phyloP scores from a whole-genome alignment of 2,113 vertebrate species.

The Hucho hucho region DNA sequence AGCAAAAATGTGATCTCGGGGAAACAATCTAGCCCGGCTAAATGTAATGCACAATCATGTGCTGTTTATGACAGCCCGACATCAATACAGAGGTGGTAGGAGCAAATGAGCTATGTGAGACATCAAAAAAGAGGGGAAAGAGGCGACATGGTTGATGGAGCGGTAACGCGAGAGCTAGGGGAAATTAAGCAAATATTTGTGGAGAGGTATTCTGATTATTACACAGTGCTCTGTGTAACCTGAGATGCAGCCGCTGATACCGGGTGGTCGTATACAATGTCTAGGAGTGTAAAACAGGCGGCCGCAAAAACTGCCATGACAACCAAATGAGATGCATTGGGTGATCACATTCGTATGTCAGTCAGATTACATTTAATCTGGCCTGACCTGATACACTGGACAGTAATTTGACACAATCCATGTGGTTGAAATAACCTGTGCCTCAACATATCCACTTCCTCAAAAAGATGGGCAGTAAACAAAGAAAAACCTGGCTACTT shows the following conservation, averaged over 20 bases:
- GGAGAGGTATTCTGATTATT: conserved; percentile 40
- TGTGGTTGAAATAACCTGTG: neutral
- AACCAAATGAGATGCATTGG: neutral
- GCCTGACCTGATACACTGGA: neutral
- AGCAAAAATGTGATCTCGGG: conserved; percentile 22
- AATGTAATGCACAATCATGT: conserved; percentile 25
- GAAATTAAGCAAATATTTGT: conserved; percentile 53
- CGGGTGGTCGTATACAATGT: conserved; percentile 7
- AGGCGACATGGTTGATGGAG: conserved; percentile 34
- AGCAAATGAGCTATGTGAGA: conserved; percentile 37
- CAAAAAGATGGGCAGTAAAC: neutral
- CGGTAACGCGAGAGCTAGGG: conserved; percentile 30
- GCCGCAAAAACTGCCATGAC: neutral
- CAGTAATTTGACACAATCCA: neutral
- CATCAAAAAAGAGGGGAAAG: conserved; percentile 21
- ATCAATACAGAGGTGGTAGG: conserved; percentile 27
- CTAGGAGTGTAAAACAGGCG: neutral
- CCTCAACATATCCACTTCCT: neutral
- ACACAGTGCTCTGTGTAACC: conserved; percentile 16
- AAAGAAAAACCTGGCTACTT: neutral
- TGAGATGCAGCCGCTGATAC: conserved; percentile 19
- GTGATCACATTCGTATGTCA: neutral
- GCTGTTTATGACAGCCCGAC: conserved; percentile 22
- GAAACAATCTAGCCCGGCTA: conserved; percentile 12
- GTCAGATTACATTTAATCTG: neutral